These are phyloP conservation scores for Drosophila testacea DNA, from an alignment of 2,888 invertebrate genomes.

Conservation along the genomic window DNA sequence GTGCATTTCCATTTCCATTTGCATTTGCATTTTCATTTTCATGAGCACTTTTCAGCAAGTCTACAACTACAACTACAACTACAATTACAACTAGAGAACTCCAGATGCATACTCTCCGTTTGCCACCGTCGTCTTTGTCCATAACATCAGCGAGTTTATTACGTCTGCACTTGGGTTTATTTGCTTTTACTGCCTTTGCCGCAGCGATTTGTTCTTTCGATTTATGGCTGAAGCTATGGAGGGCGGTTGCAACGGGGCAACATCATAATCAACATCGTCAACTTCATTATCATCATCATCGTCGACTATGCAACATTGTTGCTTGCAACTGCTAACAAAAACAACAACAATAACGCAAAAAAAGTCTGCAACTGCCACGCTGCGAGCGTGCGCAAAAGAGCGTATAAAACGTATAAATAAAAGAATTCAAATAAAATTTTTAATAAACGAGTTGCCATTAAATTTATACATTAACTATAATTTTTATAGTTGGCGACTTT, in stretches of 20 bases:
- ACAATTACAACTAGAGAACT: slow-evolving; percentile 26
- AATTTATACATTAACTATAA: slow-evolving; percentile 85
- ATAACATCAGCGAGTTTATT: slow-evolving; percentile 80
- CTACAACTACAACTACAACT: not conserved
- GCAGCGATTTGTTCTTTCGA: slow-evolving; percentile 82
- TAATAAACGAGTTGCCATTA: slow-evolving; percentile 85
- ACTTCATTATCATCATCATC: slow-evolving; percentile 50
- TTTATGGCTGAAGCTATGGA: slow-evolving; percentile 62
- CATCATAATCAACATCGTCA: slow-evolving; percentile 40
- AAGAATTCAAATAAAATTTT: slow-evolving; percentile 85
- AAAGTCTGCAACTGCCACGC: slow-evolving; percentile 48
- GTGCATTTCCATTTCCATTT: slow-evolving; percentile 46
- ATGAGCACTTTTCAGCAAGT: slow-evolving; percentile 35
- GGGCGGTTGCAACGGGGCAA: slow-evolving; percentile 41
- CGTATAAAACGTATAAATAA: slow-evolving; percentile 81
- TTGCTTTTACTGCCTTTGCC: slow-evolving; percentile 82
- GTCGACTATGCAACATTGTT: slow-evolving; percentile 70
- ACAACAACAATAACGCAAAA: not conserved
- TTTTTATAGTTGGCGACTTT: slow-evolving; percentile 82
- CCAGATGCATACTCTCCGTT: slow-evolving; percentile 34
- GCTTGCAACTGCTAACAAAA: slow-evolving; percentile 38
- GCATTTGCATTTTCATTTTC: slow-evolving; percentile 9
- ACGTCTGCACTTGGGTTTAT: slow-evolving; percentile 82
- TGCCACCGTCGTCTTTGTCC: slow-evolving; percentile 24
- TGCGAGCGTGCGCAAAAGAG: slow-evolving; percentile 72